phyloP scores from a whole-genome alignment of 2,888 invertebrate species.

The Synanthedon vespiformis region DNA sequence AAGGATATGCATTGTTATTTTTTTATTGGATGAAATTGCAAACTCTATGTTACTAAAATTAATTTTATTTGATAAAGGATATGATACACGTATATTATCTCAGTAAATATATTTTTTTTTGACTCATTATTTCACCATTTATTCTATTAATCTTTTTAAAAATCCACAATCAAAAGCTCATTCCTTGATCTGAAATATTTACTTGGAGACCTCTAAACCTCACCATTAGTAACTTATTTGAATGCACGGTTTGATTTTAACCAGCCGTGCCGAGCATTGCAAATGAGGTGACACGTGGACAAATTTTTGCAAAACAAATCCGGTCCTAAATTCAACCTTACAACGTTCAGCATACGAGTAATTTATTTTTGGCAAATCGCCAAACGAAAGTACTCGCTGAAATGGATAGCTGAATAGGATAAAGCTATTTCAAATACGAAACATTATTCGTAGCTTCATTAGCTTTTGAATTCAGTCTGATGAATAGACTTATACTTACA shows the following conservation, averaged over 20 bases:
- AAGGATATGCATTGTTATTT: too few relatives aligned
- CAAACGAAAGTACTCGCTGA: slow-evolving; percentile 9
- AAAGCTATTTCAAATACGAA: slow-evolving; percentile 30
- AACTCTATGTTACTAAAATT: too few relatives aligned
- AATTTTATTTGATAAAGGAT: too few relatives aligned
- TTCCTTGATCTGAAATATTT: too few relatives aligned
- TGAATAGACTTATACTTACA: too few relatives aligned
- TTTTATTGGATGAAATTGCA: too few relatives aligned
- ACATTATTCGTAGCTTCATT: slow-evolving; percentile 24
- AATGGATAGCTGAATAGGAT: slow-evolving; percentile 21
- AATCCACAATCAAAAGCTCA: not conserved
- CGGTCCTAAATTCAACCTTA: slow-evolving; percentile 10
- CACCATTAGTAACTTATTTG: slow-evolving; percentile 35
- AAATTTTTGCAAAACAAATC: slow-evolving; percentile 9
- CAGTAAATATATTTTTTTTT: too few relatives aligned
- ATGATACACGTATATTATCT: too few relatives aligned
- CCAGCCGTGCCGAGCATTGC: slow-evolving; percentile 27
- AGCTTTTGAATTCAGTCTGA: slow-evolving; percentile 21
- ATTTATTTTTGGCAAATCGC: slow-evolving; percentile 6
- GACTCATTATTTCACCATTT: too few relatives aligned
- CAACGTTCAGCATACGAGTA: slow-evolving; percentile 8
- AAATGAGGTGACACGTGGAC: slow-evolving; percentile 17
- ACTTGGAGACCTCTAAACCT: slow-evolving; percentile 17
- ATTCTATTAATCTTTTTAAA: too few relatives aligned
- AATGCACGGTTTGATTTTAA: slow-evolving; percentile 26